A percentile compares a stretch with the other conserved stretches of the same genome.
These are phyloP conservation scores for Drosophila meridiana DNA, from an alignment of 2,888 invertebrate species.

Conservation along the genomic window DNA sequence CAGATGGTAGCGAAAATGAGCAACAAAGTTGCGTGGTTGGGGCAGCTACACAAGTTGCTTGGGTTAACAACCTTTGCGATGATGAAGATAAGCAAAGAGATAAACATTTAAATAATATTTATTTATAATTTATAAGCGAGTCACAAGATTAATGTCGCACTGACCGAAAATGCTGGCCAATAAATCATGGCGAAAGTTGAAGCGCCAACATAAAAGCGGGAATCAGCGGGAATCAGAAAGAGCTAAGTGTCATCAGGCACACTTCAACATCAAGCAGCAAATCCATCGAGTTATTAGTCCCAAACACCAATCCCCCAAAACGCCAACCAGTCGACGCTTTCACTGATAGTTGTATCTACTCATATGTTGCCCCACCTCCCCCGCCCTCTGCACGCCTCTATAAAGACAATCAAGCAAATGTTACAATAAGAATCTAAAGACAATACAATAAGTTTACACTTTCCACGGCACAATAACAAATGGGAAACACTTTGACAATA, in stretches of 20 bases:
- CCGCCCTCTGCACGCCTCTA: too few relatives aligned
- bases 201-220: conserved; percentile 16
- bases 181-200: conserved; percentile 78
- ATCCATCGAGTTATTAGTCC: conserved; percentile 56
- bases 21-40: conserved; percentile 46
- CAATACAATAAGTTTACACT: conserved; percentile 47
- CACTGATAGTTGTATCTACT: conserved; percentile 32
- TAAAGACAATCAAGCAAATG: conserved; percentile 56
- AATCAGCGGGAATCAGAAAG: conserved; percentile 20
- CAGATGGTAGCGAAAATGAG: conserved; percentile 22
- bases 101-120: conserved; percentile 73
- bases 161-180: conserved; percentile 68
- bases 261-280: conserved; percentile 28
- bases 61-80: conserved; percentile 54
- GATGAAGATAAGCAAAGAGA: conserved; percentile 45
- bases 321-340: conserved; percentile 47
- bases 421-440: conserved; percentile 60
- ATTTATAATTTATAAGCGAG: conserved; percentile 46
- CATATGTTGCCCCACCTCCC: neutral
- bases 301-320: conserved; percentile 40
- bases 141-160: conserved; percentile 69
- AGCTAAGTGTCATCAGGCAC: conserved; percentile 53
- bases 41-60: conserved; percentile 22
- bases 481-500: conserved; percentile 62
- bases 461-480: conserved; percentile 33